phyloP scores from a whole-genome alignment of 2,888 invertebrate species.

The Poecilus cupreus region DNA sequence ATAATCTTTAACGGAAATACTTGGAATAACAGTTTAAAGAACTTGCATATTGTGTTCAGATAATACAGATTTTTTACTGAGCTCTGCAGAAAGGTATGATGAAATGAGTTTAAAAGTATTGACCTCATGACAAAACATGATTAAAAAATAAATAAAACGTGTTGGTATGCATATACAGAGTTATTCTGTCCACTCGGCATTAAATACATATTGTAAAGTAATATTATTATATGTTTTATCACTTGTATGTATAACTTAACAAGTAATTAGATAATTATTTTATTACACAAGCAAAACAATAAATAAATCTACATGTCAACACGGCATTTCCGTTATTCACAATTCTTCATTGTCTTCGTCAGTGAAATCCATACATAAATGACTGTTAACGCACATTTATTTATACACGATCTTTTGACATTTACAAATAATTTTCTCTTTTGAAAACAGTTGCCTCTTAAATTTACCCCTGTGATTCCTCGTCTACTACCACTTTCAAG shows the following conservation, averaged over 20 bases:
- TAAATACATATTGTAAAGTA: constrained; percentile 40
- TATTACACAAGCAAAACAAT: constrained; percentile 35
- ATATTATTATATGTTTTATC: constrained; percentile 40
- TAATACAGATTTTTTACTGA: background rate
- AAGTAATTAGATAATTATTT: constrained; percentile 45
- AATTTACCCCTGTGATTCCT: too few relatives aligned
- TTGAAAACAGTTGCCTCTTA: too few relatives aligned
- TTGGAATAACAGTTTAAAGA: background rate
- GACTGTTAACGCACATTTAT: too few relatives aligned
- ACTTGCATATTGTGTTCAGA: too few relatives aligned
- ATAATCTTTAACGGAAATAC: constrained; percentile 21
- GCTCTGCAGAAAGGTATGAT: constrained; percentile 8
- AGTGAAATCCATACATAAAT: background rate
- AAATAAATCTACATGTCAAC: constrained; percentile 24
- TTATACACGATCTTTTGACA: too few relatives aligned
- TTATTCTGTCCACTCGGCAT: constrained; percentile 23
- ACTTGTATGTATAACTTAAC: constrained; percentile 28
- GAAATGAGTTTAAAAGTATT: constrained; percentile 13
- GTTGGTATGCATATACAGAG: constrained; percentile 28
- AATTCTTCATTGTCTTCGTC: constrained; percentile 3
- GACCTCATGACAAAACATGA: constrained; percentile 31
- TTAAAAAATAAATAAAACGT: constrained; percentile 27
- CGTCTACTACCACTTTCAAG: too few relatives aligned
- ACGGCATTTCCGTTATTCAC: constrained; percentile 10
- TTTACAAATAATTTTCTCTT: too few relatives aligned